Evolutionary conservation across 2,113 vertebrate genomes (phyloP).

Genomic region (Tor tambroides): DNA sequence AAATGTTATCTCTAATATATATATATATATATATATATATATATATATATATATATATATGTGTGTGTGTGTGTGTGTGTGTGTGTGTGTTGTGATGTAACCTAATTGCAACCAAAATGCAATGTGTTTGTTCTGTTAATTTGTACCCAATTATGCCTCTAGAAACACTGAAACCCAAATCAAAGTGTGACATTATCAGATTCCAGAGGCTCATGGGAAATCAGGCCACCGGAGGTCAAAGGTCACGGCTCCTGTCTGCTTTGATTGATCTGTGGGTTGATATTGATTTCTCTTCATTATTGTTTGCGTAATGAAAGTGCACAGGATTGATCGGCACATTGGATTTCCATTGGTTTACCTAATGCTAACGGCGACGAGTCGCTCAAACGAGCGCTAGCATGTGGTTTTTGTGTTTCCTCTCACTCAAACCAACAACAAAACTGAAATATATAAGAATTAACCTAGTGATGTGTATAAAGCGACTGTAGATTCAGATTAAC

Average conservation of each 20-base stretch:
- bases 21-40: too few species aligned
- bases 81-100: too few species aligned
- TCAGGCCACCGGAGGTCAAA: constrained; percentile 14
- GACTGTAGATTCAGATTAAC: not conserved
- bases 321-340: not conserved
- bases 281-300: constrained; percentile 30
- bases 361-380: not conserved
- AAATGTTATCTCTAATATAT: too few species aligned
- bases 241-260: not conserved
- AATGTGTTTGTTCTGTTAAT: not conserved
- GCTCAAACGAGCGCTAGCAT: not conserved
- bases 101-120: constrained; percentile 50
- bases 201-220: constrained; percentile 40
- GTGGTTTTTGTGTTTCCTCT: not conserved
- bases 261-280: constrained; percentile 17
- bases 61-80: too few species aligned
- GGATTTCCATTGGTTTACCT: not conserved
- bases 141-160: not conserved
- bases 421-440: not conserved
- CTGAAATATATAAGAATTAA: not conserved
- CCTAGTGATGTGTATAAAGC: not conserved
- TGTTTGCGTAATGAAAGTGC: constrained; percentile 27
- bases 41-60: too few species aligned
- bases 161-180: not conserved
- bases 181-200: not conserved